Conservation (phyloP, 2,888 invertebrate genomes). For the Parnassius mnemosyne region DNA sequence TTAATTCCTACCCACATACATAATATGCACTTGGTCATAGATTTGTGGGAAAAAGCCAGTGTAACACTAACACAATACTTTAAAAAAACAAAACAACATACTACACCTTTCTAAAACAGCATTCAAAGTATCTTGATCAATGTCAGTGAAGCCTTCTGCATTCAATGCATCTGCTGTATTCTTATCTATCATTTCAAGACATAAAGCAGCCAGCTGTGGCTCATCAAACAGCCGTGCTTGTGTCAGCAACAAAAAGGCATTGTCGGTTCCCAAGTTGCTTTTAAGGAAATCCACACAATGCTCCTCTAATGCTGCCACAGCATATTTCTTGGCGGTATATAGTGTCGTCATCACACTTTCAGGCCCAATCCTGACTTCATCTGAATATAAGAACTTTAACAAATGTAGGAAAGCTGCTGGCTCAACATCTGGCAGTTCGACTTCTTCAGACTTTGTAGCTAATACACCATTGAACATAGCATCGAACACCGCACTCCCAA, state of each 20-base stretch:
- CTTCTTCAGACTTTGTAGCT: slow-evolving; percentile 84
- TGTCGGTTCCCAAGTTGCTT: slow-evolving; percentile 88
- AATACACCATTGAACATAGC: slow-evolving; percentile 91
- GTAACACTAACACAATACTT: too few relatives aligned
- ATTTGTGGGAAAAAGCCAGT: too few relatives aligned
- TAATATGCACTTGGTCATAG: too few relatives aligned
- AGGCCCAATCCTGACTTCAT: slow-evolving; percentile 90
- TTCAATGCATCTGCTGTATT: slow-evolving; percentile 89
- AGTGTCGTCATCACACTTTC: slow-evolving; percentile 93
- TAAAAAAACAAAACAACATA: neutral
- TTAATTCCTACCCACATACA: too few relatives aligned
- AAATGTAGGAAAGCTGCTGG: slow-evolving; percentile 89
- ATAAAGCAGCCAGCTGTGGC: slow-evolving; percentile 88
- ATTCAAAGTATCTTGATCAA: slow-evolving; percentile 89
- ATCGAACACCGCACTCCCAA: slow-evolving; percentile 92
- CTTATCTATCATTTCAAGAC: slow-evolving; percentile 91
- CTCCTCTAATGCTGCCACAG: slow-evolving; percentile 89
- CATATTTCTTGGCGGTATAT: slow-evolving; percentile 93
- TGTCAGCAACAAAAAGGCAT: slow-evolving; percentile 90
- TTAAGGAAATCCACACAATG: slow-evolving; percentile 90
- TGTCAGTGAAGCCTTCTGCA: slow-evolving; percentile 90
- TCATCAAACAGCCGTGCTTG: slow-evolving; percentile 91
- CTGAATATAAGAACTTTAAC: slow-evolving; percentile 87
- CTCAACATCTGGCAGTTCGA: slow-evolving; percentile 91
- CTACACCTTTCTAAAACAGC: slow-evolving; percentile 83